Percentiles rank a stretch among this genome's conserved stretches.
Conservation (phyloP, 2,888 invertebrate genomes). For the Anagyrus pseudococci region DNA sequence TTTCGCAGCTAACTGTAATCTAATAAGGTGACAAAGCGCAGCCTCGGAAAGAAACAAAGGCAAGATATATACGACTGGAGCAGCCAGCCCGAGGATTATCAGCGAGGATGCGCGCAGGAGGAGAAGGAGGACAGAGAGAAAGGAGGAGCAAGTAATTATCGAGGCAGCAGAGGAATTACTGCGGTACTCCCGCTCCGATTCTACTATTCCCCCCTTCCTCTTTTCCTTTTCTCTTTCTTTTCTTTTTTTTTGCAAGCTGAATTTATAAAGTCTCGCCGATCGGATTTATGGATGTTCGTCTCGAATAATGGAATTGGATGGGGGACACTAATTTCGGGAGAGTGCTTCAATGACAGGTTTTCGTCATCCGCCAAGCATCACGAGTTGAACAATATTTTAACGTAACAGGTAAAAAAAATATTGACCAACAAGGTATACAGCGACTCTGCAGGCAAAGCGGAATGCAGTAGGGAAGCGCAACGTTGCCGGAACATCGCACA, state of each 20-base stretch:
- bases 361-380: neutral
- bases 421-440: too few relatives aligned
- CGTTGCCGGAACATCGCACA: too few relatives aligned
- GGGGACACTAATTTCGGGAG: constrained; percentile 15
- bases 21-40: constrained; percentile 38
- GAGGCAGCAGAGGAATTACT: neutral
- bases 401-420: too few relatives aligned
- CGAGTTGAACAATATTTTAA: too few relatives aligned
- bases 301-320: neutral
- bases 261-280: neutral
- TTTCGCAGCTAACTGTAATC: constrained; percentile 29
- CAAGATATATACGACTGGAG: neutral
- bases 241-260: constrained; percentile 2
- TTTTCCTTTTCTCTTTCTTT: too few relatives aligned
- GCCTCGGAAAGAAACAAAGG: constrained; percentile 27
- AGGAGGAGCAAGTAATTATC: neutral
- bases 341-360: neutral
- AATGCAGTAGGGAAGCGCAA: too few relatives aligned
- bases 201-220: too few relatives aligned
- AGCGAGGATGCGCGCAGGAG: too few relatives aligned
- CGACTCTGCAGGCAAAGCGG: too few relatives aligned
- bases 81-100: neutral
- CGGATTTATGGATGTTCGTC: constrained; percentile 1
- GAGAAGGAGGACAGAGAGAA: neutral
- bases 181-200: too few relatives aligned